Conservation (phyloP, 2,113 vertebrate genomes). For the Suncus etruscus region DNA sequence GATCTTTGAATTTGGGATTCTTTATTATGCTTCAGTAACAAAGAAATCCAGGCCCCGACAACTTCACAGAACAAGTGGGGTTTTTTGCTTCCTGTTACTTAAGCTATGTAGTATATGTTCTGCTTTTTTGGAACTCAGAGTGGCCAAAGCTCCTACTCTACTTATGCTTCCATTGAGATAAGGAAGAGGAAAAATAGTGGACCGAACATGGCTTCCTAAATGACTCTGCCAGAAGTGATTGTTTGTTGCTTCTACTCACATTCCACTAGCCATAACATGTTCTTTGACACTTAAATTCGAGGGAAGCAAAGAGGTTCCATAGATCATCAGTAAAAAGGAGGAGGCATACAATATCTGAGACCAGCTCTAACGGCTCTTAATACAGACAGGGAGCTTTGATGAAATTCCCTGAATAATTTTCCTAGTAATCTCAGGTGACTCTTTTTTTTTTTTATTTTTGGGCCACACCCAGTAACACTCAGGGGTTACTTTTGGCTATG, state of each 20-base stretch:
- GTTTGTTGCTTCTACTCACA: neutral
- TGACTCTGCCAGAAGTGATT: neutral
- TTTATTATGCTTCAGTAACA: neutral
- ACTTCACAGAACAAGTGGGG: neutral
- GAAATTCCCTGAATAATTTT: neutral
- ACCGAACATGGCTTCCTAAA: neutral
- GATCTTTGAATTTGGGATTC: neutral
- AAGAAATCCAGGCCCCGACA: neutral
- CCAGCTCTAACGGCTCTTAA: neutral
- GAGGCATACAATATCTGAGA: neutral
- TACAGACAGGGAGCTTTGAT: neutral
- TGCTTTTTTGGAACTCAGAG: neutral
- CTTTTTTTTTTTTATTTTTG: neutral
- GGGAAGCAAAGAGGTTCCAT: neutral
- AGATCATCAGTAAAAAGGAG: neutral
- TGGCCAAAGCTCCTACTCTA: neutral
- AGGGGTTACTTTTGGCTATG: too few relatives aligned
- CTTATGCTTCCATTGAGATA: neutral
- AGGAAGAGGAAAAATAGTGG: neutral
- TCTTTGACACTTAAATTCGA: neutral
- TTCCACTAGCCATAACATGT: neutral
- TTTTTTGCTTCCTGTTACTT: neutral
- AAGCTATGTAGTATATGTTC: neutral
- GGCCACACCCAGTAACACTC: too few relatives aligned
- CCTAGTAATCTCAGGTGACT: neutral